Conservation (phyloP, 2,888 invertebrate species). For the Drosophila mimetica region DNA sequence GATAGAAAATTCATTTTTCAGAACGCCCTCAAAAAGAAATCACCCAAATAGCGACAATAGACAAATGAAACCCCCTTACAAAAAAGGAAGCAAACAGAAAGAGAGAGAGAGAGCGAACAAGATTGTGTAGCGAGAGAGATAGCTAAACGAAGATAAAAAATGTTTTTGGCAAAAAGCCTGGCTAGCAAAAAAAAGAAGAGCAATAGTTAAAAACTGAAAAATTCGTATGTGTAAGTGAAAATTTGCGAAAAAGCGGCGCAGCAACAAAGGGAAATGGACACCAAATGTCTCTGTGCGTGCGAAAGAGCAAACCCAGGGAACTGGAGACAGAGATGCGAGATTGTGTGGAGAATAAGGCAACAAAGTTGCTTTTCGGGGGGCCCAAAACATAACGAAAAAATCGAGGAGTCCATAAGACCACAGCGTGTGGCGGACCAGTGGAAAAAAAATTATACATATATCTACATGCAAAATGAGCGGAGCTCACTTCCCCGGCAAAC, state of each 20-base stretch:
- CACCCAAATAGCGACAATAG: slow-evolving; percentile 21
- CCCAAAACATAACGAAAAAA: slow-evolving; percentile 30
- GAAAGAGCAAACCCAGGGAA: slow-evolving; percentile 1
- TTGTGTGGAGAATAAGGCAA: slow-evolving; percentile 12
- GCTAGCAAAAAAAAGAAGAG: slow-evolving; percentile 16
- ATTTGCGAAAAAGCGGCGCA: slow-evolving; percentile 40
- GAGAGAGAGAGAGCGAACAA: slow-evolving; percentile 1
- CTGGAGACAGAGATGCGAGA: not conserved
- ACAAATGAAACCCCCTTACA: slow-evolving; percentile 30
- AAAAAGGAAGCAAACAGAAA: slow-evolving; percentile 9
- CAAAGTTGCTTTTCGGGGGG: slow-evolving; percentile 14
- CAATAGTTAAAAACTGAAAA: slow-evolving; percentile 41
- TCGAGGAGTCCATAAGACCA: slow-evolving; percentile 48
- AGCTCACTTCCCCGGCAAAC: slow-evolving; percentile 23
- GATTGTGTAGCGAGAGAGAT: slow-evolving; percentile 6
- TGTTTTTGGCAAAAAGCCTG: slow-evolving; percentile 67
- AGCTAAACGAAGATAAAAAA: slow-evolving; percentile 36
- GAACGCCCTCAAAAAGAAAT: slow-evolving; percentile 12
- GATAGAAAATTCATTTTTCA: not conserved
- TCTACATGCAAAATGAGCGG: slow-evolving; percentile 12
- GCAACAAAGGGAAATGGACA: slow-evolving; percentile 50
- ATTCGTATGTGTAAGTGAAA: slow-evolving; percentile 48
- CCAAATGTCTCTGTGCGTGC: slow-evolving; percentile 49
- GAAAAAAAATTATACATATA: slow-evolving; percentile 16
- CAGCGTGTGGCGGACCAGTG: slow-evolving; percentile 45